Percentiles rank a stretch among this genome's conserved stretches.
These are phyloP conservation scores for Cryptocephalus moraei DNA, from an alignment of 2,888 invertebrate species.

Conservation along the genomic window DNA sequence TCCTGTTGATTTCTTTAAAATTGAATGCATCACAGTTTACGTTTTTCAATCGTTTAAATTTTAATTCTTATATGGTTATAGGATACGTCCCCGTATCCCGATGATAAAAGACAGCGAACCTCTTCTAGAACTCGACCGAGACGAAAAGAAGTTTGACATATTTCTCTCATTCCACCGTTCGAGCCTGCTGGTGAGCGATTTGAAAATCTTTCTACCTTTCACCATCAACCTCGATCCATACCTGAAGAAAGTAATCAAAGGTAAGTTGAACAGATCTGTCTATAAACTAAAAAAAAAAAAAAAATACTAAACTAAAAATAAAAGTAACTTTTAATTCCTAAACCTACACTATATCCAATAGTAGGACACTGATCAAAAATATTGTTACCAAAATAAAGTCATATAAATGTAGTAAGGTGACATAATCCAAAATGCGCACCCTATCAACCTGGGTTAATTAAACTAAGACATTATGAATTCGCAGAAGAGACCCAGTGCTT, in stretches of 20 bases:
- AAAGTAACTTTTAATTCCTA: too few relatives aligned
- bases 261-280: conserved; percentile 40
- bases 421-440: too few relatives aligned
- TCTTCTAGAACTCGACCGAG: conserved; percentile 83
- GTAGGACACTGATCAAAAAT: too few relatives aligned
- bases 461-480: background rate
- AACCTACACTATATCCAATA: too few relatives aligned
- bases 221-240: conserved; percentile 98
- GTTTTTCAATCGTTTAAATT: too few relatives aligned
- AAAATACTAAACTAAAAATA: too few relatives aligned
- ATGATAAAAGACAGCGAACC: conserved; percentile 80
- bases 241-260: conserved; percentile 92
- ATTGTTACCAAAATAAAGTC: too few relatives aligned
- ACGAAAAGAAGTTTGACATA: conserved; percentile 90
- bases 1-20: too few relatives aligned
- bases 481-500: conserved; percentile 60
- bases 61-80: conserved; percentile 26
- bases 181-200: conserved; percentile 73
- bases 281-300: too few relatives aligned
- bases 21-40: too few relatives aligned
- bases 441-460: too few relatives aligned
- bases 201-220: conserved; percentile 94
- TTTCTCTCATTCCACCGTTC: conserved; percentile 83
- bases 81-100: conserved; percentile 73
- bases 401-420: too few relatives aligned